These are phyloP conservation scores for Aricia agestis DNA, from an alignment of 1,140 invertebrate species.

Conservation along the genomic window DNA sequence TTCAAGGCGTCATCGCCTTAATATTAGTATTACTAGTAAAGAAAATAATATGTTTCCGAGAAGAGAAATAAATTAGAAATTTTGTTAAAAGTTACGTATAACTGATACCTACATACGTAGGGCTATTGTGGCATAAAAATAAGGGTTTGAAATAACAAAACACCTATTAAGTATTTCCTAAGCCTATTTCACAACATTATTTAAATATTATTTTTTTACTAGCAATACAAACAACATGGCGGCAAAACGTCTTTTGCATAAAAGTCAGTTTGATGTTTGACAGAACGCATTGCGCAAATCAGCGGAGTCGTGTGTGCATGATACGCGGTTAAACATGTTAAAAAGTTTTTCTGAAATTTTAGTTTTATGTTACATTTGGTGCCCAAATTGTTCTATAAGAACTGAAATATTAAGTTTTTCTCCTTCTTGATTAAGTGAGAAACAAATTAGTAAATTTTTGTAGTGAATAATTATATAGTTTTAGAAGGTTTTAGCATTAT, in stretches of 20 bases:
- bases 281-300: constrained; percentile 63
- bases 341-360: constrained; percentile 76
- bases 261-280: constrained; percentile 35
- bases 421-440: constrained; percentile 75
- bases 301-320: constrained; percentile 71
- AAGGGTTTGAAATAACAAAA: background rate
- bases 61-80: no score
- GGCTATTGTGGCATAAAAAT: no score
- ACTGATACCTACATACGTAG: no score
- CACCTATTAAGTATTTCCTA: no score
- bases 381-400: constrained; percentile 68
- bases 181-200: background rate
- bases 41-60: background rate
- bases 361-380: constrained; percentile 75
- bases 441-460: constrained; percentile 61
- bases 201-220: background rate
- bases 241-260: constrained; percentile 40
- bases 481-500: constrained; percentile 52
- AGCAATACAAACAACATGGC: constrained; percentile 28
- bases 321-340: constrained; percentile 76
- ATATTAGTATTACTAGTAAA: background rate
- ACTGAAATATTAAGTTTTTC: constrained; percentile 74
- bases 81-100: no score
- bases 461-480: constrained; percentile 65
- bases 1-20: background rate